These are phyloP conservation scores for Yasuhikotakia modesta DNA, from an alignment of 2,797 vertebrate genomes.

Conservation along the genomic window DNA sequence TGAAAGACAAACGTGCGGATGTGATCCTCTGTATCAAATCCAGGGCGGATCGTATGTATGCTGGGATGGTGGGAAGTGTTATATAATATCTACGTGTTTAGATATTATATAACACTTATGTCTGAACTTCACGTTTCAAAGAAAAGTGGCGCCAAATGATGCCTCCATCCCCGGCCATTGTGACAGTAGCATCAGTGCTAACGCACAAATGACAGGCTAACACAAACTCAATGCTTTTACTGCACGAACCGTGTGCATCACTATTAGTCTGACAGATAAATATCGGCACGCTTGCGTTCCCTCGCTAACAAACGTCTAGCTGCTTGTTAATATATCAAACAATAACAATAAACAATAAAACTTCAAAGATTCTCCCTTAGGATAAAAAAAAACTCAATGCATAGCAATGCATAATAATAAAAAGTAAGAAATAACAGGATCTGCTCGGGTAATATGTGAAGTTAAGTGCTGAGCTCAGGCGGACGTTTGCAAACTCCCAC, in stretches of 20 bases:
- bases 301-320: background rate
- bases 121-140: no score
- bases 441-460: slow-evolving; percentile 38
- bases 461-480: slow-evolving; percentile 68
- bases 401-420: background rate
- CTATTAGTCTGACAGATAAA: background rate
- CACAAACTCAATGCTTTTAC: background rate
- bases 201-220: slow-evolving; percentile 6
- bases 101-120: no score
- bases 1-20: background rate
- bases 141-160: slow-evolving; percentile 84
- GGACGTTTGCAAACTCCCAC: slow-evolving; percentile 50
- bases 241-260: background rate
- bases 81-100: slow-evolving; percentile 26
- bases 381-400: no score
- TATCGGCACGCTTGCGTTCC: background rate
- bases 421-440: slow-evolving; percentile 6
- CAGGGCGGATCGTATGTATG: background rate
- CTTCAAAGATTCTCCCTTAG: background rate
- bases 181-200: slow-evolving; percentile 1
- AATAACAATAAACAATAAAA: no score
- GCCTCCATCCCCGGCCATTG: slow-evolving; percentile 16
- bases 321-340: background rate
- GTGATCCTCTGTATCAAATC: background rate
- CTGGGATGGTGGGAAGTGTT: slow-evolving; percentile 12